These are phyloP conservation scores for Epizoanthus ramosus DNA, from an alignment of 92 coral and sea anemone species.

Conservation along the genomic window DNA sequence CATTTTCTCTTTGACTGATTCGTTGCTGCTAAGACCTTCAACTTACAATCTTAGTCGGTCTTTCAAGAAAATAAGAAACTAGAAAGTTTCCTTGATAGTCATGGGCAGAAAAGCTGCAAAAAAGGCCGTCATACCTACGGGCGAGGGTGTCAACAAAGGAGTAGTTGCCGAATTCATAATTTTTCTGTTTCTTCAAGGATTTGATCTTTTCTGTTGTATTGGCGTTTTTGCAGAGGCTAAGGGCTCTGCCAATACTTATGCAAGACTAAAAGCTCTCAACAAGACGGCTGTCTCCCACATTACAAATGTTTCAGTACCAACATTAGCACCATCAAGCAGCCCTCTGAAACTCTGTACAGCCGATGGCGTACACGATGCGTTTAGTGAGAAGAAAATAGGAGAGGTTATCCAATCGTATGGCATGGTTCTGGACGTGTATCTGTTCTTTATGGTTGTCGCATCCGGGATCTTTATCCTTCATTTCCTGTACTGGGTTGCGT, in stretches of 20 bases:
- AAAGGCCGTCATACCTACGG: conserved; percentile 67
- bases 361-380: conserved; percentile 47
- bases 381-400: conserved; percentile 63
- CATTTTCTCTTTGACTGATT: neutral
- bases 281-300: conserved; percentile 4
- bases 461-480: conserved; percentile 77
- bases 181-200: conserved; percentile 87
- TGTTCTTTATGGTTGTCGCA: conserved; percentile 69
- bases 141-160: conserved; percentile 86
- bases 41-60: too few species aligned
- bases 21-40: too few species aligned
- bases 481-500: conserved; percentile 78
- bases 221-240: conserved; percentile 74
- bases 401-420: conserved; percentile 58
- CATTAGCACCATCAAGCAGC: conserved; percentile 44
- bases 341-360: conserved; percentile 77
- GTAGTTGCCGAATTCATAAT: conserved; percentile 79
- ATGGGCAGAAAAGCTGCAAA: conserved; percentile 73
- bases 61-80: too few species aligned
- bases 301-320: conserved; percentile 5
- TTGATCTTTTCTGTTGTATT: conserved; percentile 72
- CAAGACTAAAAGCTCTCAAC: conserved; percentile 50
- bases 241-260: conserved; percentile 54
- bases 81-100: neutral
- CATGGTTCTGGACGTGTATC: conserved; percentile 64